Evolutionary conservation across 2,797 vertebrate species (phyloP).

Genomic region (Periophthalmus magnuspinnatus): DNA sequence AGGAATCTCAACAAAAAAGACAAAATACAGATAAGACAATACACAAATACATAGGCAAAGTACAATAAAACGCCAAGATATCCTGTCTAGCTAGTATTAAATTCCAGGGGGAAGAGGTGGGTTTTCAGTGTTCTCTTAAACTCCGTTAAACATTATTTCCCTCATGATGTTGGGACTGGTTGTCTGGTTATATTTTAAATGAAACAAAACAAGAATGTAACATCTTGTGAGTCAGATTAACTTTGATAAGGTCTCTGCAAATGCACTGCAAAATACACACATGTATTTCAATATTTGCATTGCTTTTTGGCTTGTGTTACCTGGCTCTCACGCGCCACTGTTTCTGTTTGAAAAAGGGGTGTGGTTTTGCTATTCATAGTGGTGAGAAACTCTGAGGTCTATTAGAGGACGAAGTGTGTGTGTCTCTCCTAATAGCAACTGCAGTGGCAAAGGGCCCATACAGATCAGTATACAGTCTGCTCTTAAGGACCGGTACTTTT

Average conservation of each 20-base stretch:
- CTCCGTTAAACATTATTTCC: not conserved
- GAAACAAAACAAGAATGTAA: no score
- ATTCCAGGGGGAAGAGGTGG: no score
- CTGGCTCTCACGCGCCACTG: conserved; percentile 35
- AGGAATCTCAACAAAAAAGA: no score
- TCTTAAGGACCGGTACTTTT: conserved; percentile 20
- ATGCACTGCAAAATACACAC: not conserved
- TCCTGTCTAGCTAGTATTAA: no score
- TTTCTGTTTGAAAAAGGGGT: conserved; percentile 64
- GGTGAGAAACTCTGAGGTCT: conserved; percentile 61
- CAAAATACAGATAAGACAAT: no score
- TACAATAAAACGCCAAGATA: no score
- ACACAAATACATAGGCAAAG: no score
- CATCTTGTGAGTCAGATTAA: no score
- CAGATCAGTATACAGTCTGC: conserved; percentile 32
- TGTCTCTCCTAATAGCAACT: conserved; percentile 58
- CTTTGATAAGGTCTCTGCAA: not conserved
- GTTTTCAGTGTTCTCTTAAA: no score
- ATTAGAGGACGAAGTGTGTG: conserved; percentile 64
- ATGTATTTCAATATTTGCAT: not conserved
- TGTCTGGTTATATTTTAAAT: not conserved
- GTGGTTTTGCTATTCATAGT: conserved; percentile 79
- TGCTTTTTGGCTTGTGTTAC: not conserved
- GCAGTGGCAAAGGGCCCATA: conserved; percentile 32
- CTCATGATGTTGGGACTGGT: not conserved